Evolutionary conservation across 2,888 invertebrate species (phyloP).

Genomic region (Cheilosia variabilis): DNA sequence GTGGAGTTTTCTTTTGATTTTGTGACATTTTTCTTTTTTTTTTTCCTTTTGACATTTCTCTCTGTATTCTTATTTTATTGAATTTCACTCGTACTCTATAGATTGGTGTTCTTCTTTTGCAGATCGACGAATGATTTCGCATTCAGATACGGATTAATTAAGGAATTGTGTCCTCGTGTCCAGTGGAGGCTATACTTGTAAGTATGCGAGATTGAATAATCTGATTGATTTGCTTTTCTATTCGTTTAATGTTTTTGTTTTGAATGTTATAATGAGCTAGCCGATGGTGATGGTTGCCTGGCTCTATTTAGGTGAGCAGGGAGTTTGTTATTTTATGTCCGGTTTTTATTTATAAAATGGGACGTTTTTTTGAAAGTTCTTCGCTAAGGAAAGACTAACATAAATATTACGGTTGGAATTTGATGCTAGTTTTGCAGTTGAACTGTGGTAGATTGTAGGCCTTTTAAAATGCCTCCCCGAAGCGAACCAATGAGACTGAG

Average conservation of each 20-base stretch:
- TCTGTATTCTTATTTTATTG: slow-evolving; percentile 5
- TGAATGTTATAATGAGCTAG: slow-evolving; percentile 29
- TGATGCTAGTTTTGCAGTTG: too few species aligned
- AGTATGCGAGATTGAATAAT: slow-evolving; percentile 26
- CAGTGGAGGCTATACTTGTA: slow-evolving; percentile 38
- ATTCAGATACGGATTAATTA: slow-evolving; percentile 63
- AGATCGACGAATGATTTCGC: slow-evolving; percentile 65
- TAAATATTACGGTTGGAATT: too few species aligned
- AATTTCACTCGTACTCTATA: slow-evolving; percentile 8
- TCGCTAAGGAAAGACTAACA: too few species aligned
- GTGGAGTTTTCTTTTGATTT: slow-evolving; percentile 27
- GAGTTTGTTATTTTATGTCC: too few species aligned
- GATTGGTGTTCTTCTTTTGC: slow-evolving; percentile 25
- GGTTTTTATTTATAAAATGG: too few species aligned
- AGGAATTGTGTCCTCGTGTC: slow-evolving; percentile 19
- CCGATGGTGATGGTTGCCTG: background rate
- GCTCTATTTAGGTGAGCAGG: too few species aligned
- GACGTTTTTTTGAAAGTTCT: too few species aligned
- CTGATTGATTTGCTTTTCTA: slow-evolving; percentile 25
- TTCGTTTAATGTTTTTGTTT: slow-evolving; percentile 14
- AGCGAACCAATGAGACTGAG: too few species aligned
- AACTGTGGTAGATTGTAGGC: too few species aligned
- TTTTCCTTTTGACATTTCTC: background rate
- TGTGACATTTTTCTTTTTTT: background rate
- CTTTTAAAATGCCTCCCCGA: too few species aligned